These are phyloP conservation scores for Sinonovacula constricta DNA, from an alignment of 1,140 invertebrate genomes.

Conservation along the genomic window DNA sequence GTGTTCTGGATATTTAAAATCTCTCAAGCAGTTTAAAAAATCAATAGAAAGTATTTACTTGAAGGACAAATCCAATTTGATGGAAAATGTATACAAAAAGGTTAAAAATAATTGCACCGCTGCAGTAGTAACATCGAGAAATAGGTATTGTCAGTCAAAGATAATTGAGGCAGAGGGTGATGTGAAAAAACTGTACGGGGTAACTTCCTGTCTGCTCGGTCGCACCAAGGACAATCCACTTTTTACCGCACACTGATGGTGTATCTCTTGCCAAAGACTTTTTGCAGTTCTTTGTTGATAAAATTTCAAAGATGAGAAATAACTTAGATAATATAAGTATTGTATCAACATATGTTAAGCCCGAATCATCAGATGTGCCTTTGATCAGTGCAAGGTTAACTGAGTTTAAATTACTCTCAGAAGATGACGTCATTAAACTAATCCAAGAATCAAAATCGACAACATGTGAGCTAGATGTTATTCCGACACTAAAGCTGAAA, in stretches of 20 bases:
- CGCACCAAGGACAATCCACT: constrained; percentile 20
- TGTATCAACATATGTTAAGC: not conserved
- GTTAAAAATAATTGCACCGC: constrained; percentile 1
- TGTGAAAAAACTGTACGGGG: constrained; percentile 27
- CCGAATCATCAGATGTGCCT: not conserved
- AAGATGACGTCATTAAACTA: too few species aligned
- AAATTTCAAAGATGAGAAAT: constrained; percentile 20
- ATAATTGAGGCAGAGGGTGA: constrained; percentile 20
- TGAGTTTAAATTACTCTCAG: too few species aligned
- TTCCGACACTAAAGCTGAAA: too few species aligned
- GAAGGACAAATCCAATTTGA: constrained; percentile 13
- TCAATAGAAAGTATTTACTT: constrained; percentile 6
- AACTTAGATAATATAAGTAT: constrained; percentile 1
- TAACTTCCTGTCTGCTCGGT: constrained; percentile 24
- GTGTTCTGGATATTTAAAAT: constrained; percentile 21
- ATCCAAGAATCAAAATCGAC: not conserved
- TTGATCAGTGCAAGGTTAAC: too few species aligned
- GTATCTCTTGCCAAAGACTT: constrained; percentile 24
- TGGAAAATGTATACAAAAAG: constrained; percentile 12
- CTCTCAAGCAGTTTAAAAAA: constrained; percentile 15
- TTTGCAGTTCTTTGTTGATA: constrained; percentile 8
- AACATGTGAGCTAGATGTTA: too few species aligned
- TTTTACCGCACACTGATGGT: constrained; percentile 8
- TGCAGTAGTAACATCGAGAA: not conserved
- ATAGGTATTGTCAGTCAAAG: too few species aligned